phyloP scores from a whole-genome alignment of 1,140 invertebrate genomes.

The Orussus abietinus region DNA sequence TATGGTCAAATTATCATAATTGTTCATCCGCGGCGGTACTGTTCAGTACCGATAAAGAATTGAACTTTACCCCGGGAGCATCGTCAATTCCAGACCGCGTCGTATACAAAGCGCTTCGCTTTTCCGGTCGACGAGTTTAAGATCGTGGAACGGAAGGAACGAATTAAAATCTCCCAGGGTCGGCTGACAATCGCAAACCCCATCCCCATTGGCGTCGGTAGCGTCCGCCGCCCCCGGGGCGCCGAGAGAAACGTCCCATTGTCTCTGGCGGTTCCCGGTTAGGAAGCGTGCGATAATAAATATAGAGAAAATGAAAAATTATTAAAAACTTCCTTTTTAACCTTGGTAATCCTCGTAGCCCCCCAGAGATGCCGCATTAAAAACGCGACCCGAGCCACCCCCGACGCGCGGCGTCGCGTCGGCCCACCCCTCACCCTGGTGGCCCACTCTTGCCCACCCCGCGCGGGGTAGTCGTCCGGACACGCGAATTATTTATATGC shows the following conservation, averaged over 20 bases:
- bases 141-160: too few relatives aligned
- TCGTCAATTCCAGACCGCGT: too few relatives aligned
- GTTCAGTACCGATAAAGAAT: too few relatives aligned
- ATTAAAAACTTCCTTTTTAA: slow-evolving; percentile 57
- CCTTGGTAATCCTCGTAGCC: slow-evolving; percentile 52
- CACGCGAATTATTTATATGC: slow-evolving; percentile 55
- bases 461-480: slow-evolving; percentile 48
- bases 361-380: slow-evolving; percentile 53
- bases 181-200: slow-evolving; percentile 44
- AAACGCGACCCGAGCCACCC: slow-evolving; percentile 29
- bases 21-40: too few relatives aligned
- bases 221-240: slow-evolving; percentile 11
- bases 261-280: slow-evolving; percentile 43
- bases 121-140: too few relatives aligned
- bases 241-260: slow-evolving; percentile 28
- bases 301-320: slow-evolving; percentile 57
- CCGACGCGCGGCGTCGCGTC: slow-evolving; percentile 7
- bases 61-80: too few relatives aligned
- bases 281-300: slow-evolving; percentile 55
- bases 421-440: slow-evolving; percentile 15
- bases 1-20: too few relatives aligned
- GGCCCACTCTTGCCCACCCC: slow-evolving; percentile 28
- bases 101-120: too few relatives aligned
- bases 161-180: slow-evolving; percentile 46
- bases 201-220: slow-evolving; percentile 1